phyloP scores from a whole-genome alignment of 1,140 invertebrate genomes.

The Saxidomus purpurata region DNA sequence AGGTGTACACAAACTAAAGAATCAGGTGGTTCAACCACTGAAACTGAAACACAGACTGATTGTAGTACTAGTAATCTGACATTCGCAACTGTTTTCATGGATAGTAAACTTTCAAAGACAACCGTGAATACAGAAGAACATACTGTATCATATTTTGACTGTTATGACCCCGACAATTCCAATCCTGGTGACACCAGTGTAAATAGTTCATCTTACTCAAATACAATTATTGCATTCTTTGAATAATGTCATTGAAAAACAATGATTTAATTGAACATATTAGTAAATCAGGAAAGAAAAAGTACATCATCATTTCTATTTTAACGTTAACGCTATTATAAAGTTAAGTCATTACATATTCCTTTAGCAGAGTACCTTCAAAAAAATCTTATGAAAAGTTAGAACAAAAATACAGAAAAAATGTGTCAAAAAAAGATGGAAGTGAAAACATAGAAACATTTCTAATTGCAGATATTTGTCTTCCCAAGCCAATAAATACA shows the following conservation, averaged over 20 bases:
- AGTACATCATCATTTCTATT: neutral
- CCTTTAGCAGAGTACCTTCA: neutral
- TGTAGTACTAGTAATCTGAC: neutral
- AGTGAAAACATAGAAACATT: neutral
- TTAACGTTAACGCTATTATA: no score
- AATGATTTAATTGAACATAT: conserved; percentile 6
- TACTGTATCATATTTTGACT: neutral
- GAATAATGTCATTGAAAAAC: neutral
- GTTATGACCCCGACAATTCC: no score
- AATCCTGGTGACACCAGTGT: neutral
- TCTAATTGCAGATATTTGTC: neutral
- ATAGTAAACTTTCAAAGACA: neutral
- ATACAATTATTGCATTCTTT: neutral
- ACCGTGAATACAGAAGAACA: neutral
- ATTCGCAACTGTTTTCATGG: neutral
- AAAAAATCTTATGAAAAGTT: neutral
- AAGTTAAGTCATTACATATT: neutral
- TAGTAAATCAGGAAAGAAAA: neutral
- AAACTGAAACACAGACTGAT: neutral
- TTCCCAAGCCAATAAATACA: neutral
- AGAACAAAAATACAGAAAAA: neutral
- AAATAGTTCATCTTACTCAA: neutral
- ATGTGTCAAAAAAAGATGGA: conserved; percentile 3
- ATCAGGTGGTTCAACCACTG: neutral
- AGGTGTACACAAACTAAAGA: neutral